Percentiles rank a stretch among this genome's conserved stretches.
These are phyloP conservation scores for Drosophila pruinosa DNA, from an alignment of 1,140 invertebrate species.

Conservation along the genomic window DNA sequence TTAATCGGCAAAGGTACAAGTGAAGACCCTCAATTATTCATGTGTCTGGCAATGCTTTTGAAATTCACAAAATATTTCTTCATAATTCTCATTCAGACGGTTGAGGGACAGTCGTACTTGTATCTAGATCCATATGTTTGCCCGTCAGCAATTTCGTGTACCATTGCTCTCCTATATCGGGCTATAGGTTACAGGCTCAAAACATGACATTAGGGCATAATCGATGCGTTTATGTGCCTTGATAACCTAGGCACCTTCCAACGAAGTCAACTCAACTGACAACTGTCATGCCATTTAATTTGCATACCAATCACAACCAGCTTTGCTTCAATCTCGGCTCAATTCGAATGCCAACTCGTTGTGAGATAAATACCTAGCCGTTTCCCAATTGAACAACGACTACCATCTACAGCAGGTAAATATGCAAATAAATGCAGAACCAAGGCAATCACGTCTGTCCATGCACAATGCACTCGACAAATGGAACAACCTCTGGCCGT, in stretches of 20 bases:
- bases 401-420: slow-evolving; percentile 49
- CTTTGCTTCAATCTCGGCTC: slow-evolving; percentile 18
- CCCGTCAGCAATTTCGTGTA: background rate
- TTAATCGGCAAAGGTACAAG: background rate
- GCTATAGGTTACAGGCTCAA: background rate
- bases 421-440: slow-evolving; percentile 72
- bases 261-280: slow-evolving; percentile 33
- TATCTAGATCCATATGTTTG: background rate
- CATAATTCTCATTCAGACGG: background rate
- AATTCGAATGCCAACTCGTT: slow-evolving; percentile 12
- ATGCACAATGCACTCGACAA: slow-evolving; percentile 2
- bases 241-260: background rate
- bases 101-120: background rate
- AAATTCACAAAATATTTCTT: background rate
- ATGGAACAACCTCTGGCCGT: slow-evolving; percentile 20
- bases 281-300: slow-evolving; percentile 48
- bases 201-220: background rate
- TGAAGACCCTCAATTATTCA: slow-evolving; percentile 23
- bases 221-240: background rate
- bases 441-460: slow-evolving; percentile 58
- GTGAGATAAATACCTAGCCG: slow-evolving; percentile 34
- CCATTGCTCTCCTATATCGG: background rate
- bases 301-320: slow-evolving; percentile 36
- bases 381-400: no score
- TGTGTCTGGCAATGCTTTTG: background rate